Conservation (phyloP, 2,113 vertebrate species). For the Onychostruthus taczanowskii region DNA sequence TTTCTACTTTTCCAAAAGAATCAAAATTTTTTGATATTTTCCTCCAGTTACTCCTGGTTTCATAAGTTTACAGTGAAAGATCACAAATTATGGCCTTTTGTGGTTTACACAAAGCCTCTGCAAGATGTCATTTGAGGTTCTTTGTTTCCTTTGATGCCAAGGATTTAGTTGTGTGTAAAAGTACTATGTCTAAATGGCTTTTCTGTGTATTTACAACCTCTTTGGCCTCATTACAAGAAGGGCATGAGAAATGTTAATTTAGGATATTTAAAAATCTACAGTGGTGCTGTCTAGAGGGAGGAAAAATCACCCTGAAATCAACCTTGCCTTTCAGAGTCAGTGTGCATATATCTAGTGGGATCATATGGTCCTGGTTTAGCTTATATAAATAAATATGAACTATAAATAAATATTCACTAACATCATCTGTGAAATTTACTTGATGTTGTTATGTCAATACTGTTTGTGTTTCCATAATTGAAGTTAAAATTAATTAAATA, state of each 20-base stretch:
- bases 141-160: not conserved
- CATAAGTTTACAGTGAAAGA: not conserved
- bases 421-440: not conserved
- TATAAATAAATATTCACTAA: not conserved
- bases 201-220: not conserved
- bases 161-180: not conserved
- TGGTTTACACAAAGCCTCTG: not conserved
- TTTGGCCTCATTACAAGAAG: not conserved
- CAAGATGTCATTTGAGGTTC: not conserved
- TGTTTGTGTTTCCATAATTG: not conserved
- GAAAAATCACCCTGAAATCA: not conserved
- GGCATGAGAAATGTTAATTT: not conserved
- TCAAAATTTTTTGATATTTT: not conserved
- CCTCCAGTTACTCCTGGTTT: not conserved
- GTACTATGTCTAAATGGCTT: not conserved
- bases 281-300: not conserved
- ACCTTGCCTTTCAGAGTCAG: not conserved
- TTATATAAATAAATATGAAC: not conserved
- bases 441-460: slow-evolving; percentile 1
- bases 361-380: not conserved
- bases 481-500: not conserved
- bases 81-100: not conserved
- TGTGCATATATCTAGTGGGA: not conserved
- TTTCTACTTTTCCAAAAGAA: not conserved
- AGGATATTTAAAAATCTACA: not conserved